Conservation (phyloP, 2,888 invertebrate species). For the Drosophila austrosaltans region DNA sequence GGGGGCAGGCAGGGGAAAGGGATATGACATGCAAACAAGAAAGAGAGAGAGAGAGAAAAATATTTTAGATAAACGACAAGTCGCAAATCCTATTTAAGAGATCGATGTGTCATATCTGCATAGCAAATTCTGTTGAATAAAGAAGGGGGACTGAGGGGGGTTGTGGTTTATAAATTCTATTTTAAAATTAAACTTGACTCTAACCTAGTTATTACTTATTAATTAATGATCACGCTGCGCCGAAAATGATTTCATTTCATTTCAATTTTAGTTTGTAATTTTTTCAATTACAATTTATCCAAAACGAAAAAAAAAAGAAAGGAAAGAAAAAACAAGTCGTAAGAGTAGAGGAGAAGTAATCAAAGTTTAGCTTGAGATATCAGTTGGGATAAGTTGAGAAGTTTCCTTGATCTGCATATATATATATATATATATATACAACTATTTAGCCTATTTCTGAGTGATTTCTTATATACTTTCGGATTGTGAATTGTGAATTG, state of each 20-base stretch:
- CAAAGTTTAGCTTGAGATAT: conserved; percentile 4
- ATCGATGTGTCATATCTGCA: conserved; percentile 51
- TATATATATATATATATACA: not conserved
- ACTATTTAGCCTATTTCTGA: not conserved
- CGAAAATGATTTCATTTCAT: conserved; percentile 54
- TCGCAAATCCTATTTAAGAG: conserved; percentile 47
- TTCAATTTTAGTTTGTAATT: conserved; percentile 33
- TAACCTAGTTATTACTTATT: conserved; percentile 58
- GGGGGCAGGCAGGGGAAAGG: not conserved
- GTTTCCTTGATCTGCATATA: not conserved
- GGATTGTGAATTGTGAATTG: not conserved
- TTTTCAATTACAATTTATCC: conserved; percentile 8
- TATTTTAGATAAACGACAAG: not conserved
- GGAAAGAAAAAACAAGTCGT: not conserved
- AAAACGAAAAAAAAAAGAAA: not conserved
- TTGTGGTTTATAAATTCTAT: not conserved
- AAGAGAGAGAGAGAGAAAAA: not conserved
- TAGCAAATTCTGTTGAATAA: not conserved
- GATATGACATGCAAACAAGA: not conserved
- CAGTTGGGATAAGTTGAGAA: not conserved
- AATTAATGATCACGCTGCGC: conserved; percentile 79
- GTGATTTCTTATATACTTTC: not conserved
- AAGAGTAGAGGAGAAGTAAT: conserved; percentile 27
- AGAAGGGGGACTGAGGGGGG: not conserved
- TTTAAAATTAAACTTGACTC: conserved; percentile 2